Conservation (phyloP, 2,888 invertebrate genomes). For the Ptychoptera albimana region DNA sequence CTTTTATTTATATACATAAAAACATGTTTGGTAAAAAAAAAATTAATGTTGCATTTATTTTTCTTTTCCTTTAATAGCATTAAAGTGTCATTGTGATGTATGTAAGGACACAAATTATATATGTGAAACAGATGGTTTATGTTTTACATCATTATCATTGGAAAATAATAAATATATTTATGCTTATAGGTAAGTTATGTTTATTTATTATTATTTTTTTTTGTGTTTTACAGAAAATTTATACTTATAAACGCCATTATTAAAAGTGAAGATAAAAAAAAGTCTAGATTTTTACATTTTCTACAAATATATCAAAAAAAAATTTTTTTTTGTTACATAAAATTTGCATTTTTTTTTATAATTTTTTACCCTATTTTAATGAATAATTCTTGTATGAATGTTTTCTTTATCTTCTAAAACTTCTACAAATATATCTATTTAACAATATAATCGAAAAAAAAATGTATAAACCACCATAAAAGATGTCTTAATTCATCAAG, state of each 20-base stretch:
- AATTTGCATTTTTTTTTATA: not conserved
- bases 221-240: no score
- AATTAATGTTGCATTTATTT: no score
- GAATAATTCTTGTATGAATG: not conserved
- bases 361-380: not conserved
- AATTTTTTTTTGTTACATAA: no score
- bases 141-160: constrained; percentile 62
- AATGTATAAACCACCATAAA: not conserved
- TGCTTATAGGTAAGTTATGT: constrained; percentile 54
- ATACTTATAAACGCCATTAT: no score
- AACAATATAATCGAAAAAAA: constrained; percentile 4
- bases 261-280: no score
- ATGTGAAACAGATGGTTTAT: constrained; percentile 79
- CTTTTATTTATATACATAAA: no score
- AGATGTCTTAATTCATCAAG: constrained; percentile 28
- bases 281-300: no score
- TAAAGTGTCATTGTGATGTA: constrained; percentile 75
- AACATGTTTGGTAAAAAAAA: no score
- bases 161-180: constrained; percentile 41
- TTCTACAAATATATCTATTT: not conserved
- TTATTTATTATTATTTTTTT: constrained; percentile 3
- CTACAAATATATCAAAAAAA: no score
- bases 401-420: constrained; percentile 1
- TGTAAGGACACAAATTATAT: constrained; percentile 58
- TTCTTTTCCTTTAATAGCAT: constrained; percentile 16